Evolutionary conservation across 2,113 vertebrate genomes (phyloP), one percentile per base, ranked within the genome.

Genomic region (Colossoma macropomum): DNA sequence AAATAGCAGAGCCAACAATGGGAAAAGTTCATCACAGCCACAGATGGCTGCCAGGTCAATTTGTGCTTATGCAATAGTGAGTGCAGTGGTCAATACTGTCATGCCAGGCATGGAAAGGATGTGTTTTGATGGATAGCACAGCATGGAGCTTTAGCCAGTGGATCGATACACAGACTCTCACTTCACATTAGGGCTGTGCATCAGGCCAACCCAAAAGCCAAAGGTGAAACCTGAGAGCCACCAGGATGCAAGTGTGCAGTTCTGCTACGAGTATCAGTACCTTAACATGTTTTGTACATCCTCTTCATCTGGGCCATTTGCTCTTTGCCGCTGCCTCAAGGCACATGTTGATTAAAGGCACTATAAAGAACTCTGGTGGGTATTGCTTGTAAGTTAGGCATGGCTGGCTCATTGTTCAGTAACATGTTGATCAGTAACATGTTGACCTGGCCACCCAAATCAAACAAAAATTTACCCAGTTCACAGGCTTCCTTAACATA

Each of bases 81-180:
- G 25, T 45, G 16, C 70, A 52, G 69, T 38, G 45, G 72, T 87
- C 73, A 79, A 87, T 86, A 84, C 23, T 52, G 28, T 15, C 13
- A 41, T 87, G 81, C 60, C 25, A 45, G 66, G 23, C 25, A 34
- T 72, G 78, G 25, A 72, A 77, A 32, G 76, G 74, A 82, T 74
- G 75, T 59, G 62, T 68, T 71, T 79, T 82, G 85, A 87, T 84
- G 60, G 79, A 84, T 83, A 72, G 77, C 81, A 76, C 76, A 30
- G 78, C 32, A 30, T 21, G 54, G 34, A 68, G 34, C 25, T 41
- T 41, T 62, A 45, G 66, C 77, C 66, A 45, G 65, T 70, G 77
- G 72, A 84, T 83, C 84, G 41, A 78, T 87, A 80, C 45, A n/a
- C 72, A 28, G 54, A 45, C 59, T 81, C 41, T 84, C 82, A 82